Evolutionary conservation across 2,797 vertebrate species (phyloP).

Genomic region (Crossoptilon crossoptilon): DNA sequence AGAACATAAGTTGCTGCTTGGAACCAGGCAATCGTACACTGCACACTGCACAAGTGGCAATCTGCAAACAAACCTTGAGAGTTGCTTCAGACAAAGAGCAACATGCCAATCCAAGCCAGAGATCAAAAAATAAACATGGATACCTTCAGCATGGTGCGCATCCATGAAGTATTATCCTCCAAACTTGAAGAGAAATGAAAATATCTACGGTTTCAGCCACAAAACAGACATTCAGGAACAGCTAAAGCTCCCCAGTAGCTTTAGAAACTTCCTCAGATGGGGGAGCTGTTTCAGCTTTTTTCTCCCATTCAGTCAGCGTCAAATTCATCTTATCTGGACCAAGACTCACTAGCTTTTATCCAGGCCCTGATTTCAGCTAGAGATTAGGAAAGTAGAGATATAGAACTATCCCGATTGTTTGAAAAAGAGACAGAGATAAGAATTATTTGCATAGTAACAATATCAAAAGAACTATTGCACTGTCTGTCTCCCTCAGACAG

Average conservation of each 20-base stretch:
- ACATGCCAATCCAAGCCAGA: neutral
- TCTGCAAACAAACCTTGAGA: neutral
- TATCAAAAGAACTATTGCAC: neutral
- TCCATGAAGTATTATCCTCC: neutral
- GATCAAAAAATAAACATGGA: neutral
- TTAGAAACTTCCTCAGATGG: neutral
- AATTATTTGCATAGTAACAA: constrained; percentile 13
- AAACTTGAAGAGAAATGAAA: neutral
- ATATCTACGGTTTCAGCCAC: constrained; percentile 1
- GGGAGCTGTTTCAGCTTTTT: neutral
- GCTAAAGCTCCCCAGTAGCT: neutral
- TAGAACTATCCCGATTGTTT: constrained; percentile 25
- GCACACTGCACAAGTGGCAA: neutral
- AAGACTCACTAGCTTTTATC: constrained; percentile 49
- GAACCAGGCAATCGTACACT: neutral
- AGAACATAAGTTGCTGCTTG: neutral
- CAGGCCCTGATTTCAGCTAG: constrained; percentile 39
- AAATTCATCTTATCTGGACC: constrained; percentile 36
- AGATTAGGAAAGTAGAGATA: constrained; percentile 6
- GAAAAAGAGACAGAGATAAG: constrained; percentile 30
- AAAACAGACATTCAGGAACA: constrained; percentile 10
- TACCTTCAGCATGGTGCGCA: neutral
- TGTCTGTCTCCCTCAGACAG: neutral
- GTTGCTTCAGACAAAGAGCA: neutral
- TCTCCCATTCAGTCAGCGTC: neutral